phyloP scores from a whole-genome alignment of 2,113 vertebrate species.

The Carassius auratus region DNA sequence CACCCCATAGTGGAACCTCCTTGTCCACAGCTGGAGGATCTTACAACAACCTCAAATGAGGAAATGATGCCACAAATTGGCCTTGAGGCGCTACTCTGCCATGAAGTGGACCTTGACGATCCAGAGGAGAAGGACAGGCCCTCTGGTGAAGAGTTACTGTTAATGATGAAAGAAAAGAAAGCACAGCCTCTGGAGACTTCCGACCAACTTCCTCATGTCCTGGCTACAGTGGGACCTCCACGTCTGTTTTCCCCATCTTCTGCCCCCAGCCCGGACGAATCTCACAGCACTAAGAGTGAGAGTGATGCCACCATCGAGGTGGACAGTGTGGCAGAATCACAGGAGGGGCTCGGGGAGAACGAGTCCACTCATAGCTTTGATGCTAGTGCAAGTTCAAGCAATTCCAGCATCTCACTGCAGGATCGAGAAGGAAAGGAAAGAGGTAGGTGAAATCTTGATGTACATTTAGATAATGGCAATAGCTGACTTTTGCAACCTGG shows the following conservation, averaged over 20 bases:
- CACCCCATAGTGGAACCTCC: constrained; percentile 58
- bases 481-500: background rate
- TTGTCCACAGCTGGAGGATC: constrained; percentile 64
- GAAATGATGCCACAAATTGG: constrained; percentile 88
- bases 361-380: constrained; percentile 84
- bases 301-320: constrained; percentile 85
- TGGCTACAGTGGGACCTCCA: constrained; percentile 68
- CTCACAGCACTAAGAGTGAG: constrained; percentile 77
- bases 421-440: constrained; percentile 84
- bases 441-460: constrained; percentile 70
- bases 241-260: constrained; percentile 66
- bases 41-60: constrained; percentile 57
- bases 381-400: constrained; percentile 78
- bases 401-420: constrained; percentile 77
- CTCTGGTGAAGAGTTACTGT: constrained; percentile 71
- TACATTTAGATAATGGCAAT: background rate
- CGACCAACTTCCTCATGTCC: constrained; percentile 62
- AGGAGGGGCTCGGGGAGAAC: constrained; percentile 82
- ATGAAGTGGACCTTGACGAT: constrained; percentile 95
- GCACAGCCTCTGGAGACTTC: constrained; percentile 27
- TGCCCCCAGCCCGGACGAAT: constrained; percentile 80
- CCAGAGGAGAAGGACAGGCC: constrained; percentile 91
- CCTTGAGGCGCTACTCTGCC: constrained; percentile 90
- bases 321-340: constrained; percentile 82
- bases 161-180: constrained; percentile 68